Evolutionary conservation across 2,113 vertebrate genomes (phyloP), one percentile per base, ranked within the genome.

Genomic region (Callospermophilus lateralis): DNA sequence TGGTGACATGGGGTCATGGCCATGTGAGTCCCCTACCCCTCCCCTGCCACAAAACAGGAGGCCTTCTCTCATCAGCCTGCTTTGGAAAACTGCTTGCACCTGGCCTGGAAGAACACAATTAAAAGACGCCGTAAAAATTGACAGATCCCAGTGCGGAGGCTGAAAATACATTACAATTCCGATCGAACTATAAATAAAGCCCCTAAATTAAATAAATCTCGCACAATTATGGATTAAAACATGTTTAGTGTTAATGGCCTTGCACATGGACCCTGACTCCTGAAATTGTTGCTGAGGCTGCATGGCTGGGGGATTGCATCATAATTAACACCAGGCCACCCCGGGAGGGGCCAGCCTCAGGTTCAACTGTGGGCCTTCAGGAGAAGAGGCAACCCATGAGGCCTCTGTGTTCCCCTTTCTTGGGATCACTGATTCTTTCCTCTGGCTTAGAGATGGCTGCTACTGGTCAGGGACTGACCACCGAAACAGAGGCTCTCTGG

Each of bases 211-310:
- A 98, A 99, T 99, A 98, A 99, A 98, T 99, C 98, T 98, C 98
- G 6, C 85, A 98, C 98, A 98, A 98, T 99, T 99, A 98, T 99
- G 97, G 98, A 99, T 99, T 99, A 98, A 98, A 99, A 98, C 98
- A 98, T 98, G 89, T 98, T 98, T 98, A 98, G 89, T 96, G 98
- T 98, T 99, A 98, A 99, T 98, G 98, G 98, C 97, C 98, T 98
- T 97, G 96, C 96, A 96, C 87, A 97, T 45, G 55, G 97, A 92
- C 94, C 97, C 98, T 83, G 96, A 94, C 96, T 98, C 96, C 95
- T 88, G 96, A 98, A 98, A 96, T 96, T 55, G 89, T 97, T 98
- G 91, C 97, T 97, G 94, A 97, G 97, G 84, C 89, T 93, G 83
- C 32, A 55, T 0, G 17, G 84, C 93, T 97, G 91, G 88, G 83